These are phyloP conservation scores for Plumapathes pennacea DNA, from an alignment of 92 coral and sea anemone genomes.

Conservation along the genomic window DNA sequence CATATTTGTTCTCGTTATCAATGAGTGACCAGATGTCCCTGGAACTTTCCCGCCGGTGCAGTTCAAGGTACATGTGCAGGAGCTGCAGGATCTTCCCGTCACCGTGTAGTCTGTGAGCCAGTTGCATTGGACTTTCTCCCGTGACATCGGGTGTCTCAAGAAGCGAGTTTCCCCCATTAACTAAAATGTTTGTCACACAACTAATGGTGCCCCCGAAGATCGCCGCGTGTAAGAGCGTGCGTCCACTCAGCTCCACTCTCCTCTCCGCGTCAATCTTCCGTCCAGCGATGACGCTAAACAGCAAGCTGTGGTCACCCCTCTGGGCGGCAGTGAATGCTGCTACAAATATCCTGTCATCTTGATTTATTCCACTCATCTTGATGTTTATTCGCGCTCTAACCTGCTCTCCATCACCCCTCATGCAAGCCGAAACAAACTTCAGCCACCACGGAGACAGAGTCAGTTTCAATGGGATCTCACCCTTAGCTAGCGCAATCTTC, in stretches of 20 bases:
- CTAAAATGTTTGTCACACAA: conserved; percentile 53
- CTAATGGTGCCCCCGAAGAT: conserved; percentile 47
- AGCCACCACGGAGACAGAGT: conserved; percentile 70
- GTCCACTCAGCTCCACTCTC: conserved; percentile 37
- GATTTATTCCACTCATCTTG: conserved; percentile 62
- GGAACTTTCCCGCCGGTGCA: conserved; percentile 37
- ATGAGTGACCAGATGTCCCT: too few relatives aligned
- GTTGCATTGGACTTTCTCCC: conserved; percentile 40
- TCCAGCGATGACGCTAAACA: conserved; percentile 56
- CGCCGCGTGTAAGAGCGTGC: conserved; percentile 72
- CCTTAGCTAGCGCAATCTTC: conserved; percentile 8
- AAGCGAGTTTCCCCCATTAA: conserved; percentile 61
- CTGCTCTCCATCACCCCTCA: conserved; percentile 48
- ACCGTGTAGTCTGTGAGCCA: conserved; percentile 43
- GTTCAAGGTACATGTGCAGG: conserved; percentile 46
- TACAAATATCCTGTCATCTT: conserved; percentile 63
- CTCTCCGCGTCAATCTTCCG: conserved; percentile 29
- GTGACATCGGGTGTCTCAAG: conserved; percentile 40
- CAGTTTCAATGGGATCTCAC: conserved; percentile 16
- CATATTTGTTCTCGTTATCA: too few relatives aligned
- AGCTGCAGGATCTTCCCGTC: conserved; percentile 37
- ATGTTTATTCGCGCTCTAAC: conserved; percentile 49
- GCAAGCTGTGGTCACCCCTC: conserved; percentile 42
- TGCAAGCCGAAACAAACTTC: conserved; percentile 54
- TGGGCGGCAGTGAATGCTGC: conserved; percentile 71